A percentile compares a stretch with the other conserved stretches of the same genome.
phyloP scores from a whole-genome alignment of 2,888 invertebrate species.

The Pyrrhia umbra region DNA sequence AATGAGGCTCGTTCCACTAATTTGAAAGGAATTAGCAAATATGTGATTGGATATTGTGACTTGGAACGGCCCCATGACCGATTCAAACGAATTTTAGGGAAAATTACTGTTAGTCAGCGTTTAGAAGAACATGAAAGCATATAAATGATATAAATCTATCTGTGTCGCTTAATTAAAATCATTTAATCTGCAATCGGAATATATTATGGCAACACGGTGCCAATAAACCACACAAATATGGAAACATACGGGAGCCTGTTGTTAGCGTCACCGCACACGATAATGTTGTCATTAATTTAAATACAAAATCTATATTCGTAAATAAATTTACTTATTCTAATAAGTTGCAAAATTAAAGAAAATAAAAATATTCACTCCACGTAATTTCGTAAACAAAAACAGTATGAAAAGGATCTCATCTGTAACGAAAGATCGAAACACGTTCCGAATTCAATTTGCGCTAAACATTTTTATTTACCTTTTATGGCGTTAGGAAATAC shows the following conservation, averaged over 20 bases:
- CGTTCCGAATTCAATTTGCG: conserved; percentile 60
- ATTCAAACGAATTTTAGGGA: conserved; percentile 62
- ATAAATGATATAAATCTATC: conserved; percentile 76
- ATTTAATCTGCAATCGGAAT: conserved; percentile 87
- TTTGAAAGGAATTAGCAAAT: conserved; percentile 48
- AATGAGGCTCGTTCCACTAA: conserved; percentile 26
- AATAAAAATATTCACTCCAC: not conserved
- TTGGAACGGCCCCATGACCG: conserved; percentile 62
- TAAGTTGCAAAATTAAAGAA: too few species aligned
- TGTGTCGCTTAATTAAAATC: conserved; percentile 83
- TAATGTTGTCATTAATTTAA: not conserved
- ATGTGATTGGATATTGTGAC: conserved; percentile 29
- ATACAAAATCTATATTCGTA: too few species aligned
- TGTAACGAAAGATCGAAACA: conserved; percentile 47
- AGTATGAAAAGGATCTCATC: conserved; percentile 20
- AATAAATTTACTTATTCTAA: not conserved
- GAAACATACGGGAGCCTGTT: conserved; percentile 68
- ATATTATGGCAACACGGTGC: conserved; percentile 78
- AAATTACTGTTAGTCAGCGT: conserved; percentile 71
- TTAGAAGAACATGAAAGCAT: conserved; percentile 65
- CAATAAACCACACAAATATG: conserved; percentile 78
- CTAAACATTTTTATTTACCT: conserved; percentile 54
- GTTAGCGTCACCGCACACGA: conserved; percentile 20
- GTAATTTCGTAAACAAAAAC: conserved; percentile 9
- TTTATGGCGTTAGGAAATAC: conserved; percentile 53